Percentiles rank a stretch among this genome's conserved stretches.
Conservation (phyloP, 2,888 invertebrate genomes). For the Lochmaea crataegi region DNA sequence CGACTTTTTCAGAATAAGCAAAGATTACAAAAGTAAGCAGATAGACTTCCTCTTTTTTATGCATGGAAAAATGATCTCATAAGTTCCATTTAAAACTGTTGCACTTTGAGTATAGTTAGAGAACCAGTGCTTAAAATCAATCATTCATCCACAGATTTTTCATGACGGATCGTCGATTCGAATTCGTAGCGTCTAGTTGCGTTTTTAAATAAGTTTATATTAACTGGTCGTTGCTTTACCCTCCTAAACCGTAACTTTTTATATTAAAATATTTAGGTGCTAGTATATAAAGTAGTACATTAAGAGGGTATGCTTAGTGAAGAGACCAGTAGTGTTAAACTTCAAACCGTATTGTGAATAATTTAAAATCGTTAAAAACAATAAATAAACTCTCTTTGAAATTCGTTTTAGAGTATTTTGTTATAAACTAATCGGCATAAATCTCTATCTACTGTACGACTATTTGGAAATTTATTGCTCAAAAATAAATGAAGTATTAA, state of each 20-base stretch:
- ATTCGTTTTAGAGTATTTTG: background rate
- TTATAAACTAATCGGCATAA: background rate
- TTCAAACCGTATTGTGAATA: background rate
- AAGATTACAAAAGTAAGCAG: no score
- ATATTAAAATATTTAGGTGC: background rate
- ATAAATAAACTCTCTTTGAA: background rate
- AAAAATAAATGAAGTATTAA: constrained; percentile 19
- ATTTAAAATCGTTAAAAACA: background rate
- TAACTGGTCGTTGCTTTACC: background rate
- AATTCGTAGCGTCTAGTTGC: background rate
- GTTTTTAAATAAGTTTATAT: background rate
- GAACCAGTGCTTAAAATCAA: background rate
- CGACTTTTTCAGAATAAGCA: no score
- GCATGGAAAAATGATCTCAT: background rate
- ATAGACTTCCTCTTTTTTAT: background rate
- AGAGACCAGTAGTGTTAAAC: background rate
- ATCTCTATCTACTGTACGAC: no score
- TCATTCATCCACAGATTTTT: background rate
- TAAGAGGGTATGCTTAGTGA: constrained; percentile 1
- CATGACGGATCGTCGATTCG: background rate
- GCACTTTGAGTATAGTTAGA: background rate
- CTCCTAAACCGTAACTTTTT: background rate
- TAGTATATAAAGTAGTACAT: background rate
- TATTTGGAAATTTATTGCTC: constrained; percentile 13
- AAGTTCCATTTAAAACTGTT: background rate